Conservation (phyloP, 2,113 vertebrate species). For the Psittacara wagleri region DNA sequence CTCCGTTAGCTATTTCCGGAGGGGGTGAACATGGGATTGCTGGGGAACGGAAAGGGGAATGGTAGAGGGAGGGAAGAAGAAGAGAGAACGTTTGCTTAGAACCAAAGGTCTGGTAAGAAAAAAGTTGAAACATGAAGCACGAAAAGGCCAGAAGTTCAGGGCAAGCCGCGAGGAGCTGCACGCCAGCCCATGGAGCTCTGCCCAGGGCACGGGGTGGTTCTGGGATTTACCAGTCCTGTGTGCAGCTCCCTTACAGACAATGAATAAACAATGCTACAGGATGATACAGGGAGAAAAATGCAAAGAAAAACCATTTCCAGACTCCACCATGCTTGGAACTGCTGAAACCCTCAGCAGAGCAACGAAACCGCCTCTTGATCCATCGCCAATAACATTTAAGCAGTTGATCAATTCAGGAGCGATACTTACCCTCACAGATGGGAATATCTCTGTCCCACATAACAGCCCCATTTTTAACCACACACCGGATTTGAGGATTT, state of each 20-base stretch:
- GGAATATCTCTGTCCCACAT: background rate
- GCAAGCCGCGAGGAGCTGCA: background rate
- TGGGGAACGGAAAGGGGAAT: background rate
- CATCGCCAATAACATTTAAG: background rate
- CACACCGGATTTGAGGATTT: background rate
- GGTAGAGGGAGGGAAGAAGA: background rate
- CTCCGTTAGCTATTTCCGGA: background rate
- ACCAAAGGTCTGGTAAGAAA: background rate
- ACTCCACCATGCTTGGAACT: accelerated
- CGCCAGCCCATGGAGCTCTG: background rate
- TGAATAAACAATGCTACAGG: background rate
- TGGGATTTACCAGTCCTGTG: background rate
- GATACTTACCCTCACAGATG: constrained; percentile 21
- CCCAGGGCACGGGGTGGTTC: accelerated
- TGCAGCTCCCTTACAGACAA: background rate
- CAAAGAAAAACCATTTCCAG: background rate
- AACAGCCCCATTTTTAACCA: accelerated
- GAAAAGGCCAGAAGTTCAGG: background rate
- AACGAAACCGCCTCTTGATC: accelerated
- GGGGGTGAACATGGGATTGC: constrained; percentile 10
- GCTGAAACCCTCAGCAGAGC: background rate
- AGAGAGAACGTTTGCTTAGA: accelerated
- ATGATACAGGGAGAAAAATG: background rate
- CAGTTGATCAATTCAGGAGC: background rate
- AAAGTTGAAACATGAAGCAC: background rate